phyloP scores from a whole-genome alignment of 2,797 vertebrate species.

The Cryptoblepharus egeriae region DNA sequence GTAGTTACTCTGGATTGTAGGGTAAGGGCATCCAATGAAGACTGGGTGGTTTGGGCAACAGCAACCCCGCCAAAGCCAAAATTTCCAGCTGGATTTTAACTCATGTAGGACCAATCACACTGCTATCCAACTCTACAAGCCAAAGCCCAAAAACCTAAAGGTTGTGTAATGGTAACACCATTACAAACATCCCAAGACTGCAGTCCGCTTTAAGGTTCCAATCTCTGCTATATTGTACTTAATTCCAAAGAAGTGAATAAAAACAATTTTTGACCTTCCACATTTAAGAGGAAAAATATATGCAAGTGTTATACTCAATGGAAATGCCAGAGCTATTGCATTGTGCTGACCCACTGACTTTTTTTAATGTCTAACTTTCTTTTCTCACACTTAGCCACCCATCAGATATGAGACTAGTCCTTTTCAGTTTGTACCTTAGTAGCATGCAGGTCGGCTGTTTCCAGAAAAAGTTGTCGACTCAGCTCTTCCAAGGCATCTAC shows the following conservation, averaged over 20 bases:
- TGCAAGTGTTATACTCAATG: not conserved
- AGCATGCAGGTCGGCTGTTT: slow-evolving; percentile 95
- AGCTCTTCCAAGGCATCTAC: slow-evolving; percentile 96
- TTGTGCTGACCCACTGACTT: not conserved
- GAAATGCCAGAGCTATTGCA: not conserved
- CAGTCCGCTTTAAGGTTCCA: no score
- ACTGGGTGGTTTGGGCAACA: no score
- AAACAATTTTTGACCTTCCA: not conserved
- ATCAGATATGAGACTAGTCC: not conserved
- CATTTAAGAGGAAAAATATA: slow-evolving; percentile 9
- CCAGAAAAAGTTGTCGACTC: slow-evolving; percentile 96
- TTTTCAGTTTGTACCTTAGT: slow-evolving; percentile 86
- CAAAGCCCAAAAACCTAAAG: no score
- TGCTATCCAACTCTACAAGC: no score
- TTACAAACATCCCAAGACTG: no score
- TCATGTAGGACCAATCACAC: no score
- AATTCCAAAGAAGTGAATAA: not conserved
- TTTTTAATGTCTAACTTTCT: not conserved
- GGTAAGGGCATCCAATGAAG: no score
- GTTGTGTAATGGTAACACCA: no score
- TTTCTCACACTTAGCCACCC: not conserved
- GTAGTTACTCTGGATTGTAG: no score
- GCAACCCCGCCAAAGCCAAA: no score
- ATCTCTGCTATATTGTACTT: not conserved
- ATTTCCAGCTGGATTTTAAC: no score